Percentiles rank a stretch among this genome's conserved stretches.
Evolutionary conservation across 2,797 vertebrate species (phyloP).

Genomic region (Schizopygopsis pylzovi): DNA sequence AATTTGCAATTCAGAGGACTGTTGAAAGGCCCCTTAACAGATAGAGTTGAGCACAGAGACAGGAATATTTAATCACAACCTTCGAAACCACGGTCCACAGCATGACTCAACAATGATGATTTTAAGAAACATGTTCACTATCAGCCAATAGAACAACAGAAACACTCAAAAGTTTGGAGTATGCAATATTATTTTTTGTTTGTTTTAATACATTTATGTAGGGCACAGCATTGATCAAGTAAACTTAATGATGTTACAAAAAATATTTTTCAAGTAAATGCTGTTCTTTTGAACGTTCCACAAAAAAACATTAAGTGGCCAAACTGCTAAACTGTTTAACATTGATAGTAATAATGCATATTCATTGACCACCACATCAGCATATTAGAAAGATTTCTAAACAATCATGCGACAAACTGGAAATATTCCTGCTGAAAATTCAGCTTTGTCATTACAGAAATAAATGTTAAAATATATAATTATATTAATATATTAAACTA

Average conservation of each 20-base stretch:
- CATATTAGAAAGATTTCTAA: not conserved
- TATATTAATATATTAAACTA: not conserved
- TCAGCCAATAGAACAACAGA: not conserved
- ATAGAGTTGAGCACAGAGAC: not conserved
- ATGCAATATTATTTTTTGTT: not conserved
- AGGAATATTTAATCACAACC: constrained; percentile 13
- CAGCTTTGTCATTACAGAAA: not conserved
- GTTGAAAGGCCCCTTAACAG: constrained; percentile 22
- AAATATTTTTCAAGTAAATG: not conserved
- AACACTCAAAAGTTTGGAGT: not conserved
- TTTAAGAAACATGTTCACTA: not conserved
- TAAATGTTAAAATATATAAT: not conserved
- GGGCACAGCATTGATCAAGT: constrained; percentile 21
- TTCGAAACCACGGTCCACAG: not conserved
- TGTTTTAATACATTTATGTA: not conserved
- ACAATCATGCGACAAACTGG: not conserved
- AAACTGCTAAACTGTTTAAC: not conserved
- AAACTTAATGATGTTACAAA: not conserved
- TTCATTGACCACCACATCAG: not conserved
- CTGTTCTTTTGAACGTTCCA: not conserved
- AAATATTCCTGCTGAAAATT: not conserved
- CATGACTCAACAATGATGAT: not conserved
- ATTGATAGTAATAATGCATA: not conserved
- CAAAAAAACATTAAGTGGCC: not conserved
- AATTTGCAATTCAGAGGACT: constrained; percentile 48